Evolutionary conservation across 2,113 vertebrate species (phyloP).

Genomic region (Orthonyx spaldingii): DNA sequence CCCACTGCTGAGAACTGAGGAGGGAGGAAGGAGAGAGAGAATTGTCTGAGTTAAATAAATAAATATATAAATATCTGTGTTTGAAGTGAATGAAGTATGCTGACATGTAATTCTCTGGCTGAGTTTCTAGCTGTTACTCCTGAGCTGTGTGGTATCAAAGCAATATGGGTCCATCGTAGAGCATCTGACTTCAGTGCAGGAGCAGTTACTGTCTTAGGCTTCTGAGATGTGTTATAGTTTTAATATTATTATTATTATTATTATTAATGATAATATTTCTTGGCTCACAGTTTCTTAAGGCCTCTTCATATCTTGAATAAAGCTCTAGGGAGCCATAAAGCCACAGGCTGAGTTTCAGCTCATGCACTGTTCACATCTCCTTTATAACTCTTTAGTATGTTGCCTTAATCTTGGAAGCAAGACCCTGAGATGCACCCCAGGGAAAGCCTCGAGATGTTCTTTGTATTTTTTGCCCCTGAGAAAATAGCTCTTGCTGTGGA

Average conservation of each 20-base stretch:
- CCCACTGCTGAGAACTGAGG: not conserved
- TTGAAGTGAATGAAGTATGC: slow-evolving; percentile 15
- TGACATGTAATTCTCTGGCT: not conserved
- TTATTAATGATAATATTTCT: slow-evolving; percentile 56
- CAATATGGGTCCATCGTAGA: not conserved
- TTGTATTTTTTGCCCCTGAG: not conserved
- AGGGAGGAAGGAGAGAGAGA: not conserved
- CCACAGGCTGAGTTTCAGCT: slow-evolving; percentile 25
- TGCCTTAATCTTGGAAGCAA: slow-evolving; percentile 31
- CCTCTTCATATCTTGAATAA: slow-evolving; percentile 6
- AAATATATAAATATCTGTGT: not conserved
- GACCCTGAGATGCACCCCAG: slow-evolving; percentile 31
- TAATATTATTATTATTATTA: slow-evolving; percentile 55
- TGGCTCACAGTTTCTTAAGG: slow-evolving; percentile 20
- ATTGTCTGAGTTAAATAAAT: not conserved
- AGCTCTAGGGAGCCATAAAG: slow-evolving; percentile 44
- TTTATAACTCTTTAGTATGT: slow-evolving; percentile 30
- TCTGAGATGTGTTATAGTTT: slow-evolving; percentile 16
- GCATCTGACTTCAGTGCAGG: slow-evolving; percentile 15
- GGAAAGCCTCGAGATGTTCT: not conserved
- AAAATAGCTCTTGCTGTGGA: not conserved
- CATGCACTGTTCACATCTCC: not conserved
- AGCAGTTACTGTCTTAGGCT: slow-evolving; percentile 27
- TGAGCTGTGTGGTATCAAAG: slow-evolving; percentile 35
- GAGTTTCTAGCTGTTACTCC: slow-evolving; percentile 49